Percentiles rank a stretch among this genome's conserved stretches.
phyloP scores from a whole-genome alignment of 2,797 vertebrate species.

The Anguilla anguilla region DNA sequence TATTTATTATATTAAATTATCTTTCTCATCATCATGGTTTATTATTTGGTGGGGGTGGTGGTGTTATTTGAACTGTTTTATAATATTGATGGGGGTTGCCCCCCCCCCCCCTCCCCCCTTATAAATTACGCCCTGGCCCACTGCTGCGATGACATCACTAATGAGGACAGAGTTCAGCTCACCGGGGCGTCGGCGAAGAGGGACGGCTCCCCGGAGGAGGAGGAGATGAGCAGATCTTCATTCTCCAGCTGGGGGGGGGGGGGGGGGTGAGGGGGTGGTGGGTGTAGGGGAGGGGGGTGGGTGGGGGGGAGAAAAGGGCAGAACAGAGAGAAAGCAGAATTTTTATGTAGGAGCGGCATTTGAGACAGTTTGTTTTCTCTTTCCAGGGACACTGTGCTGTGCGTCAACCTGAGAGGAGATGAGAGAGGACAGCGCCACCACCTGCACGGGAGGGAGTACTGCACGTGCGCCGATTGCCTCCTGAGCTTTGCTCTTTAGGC shows the following conservation, averaged over 20 bases:
- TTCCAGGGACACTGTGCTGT: background rate
- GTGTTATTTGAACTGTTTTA: no score
- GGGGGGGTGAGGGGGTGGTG: no score
- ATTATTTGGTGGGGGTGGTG: no score
- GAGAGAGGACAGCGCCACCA: background rate
- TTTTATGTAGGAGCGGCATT: background rate
- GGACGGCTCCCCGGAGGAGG: constrained; percentile 76
- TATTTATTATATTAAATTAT: no score
- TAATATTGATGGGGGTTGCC: no score
- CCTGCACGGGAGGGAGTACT: background rate
- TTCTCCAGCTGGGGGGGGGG: constrained; percentile 75
- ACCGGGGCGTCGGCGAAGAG: constrained; percentile 78
- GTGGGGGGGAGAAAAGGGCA: background rate
- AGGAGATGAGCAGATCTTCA: constrained; percentile 80
- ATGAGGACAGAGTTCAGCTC: constrained; percentile 55
- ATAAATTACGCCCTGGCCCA: background rate
- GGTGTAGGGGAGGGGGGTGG: constrained; percentile 52
- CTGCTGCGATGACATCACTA: background rate
- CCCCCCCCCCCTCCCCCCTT: no score
- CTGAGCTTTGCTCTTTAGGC: background rate
- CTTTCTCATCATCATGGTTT: no score
- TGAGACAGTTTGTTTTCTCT: background rate
- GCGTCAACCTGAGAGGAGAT: no score
- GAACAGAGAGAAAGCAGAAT: background rate
- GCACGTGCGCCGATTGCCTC: no score